Base-by-base conservation (phyloP, 2,888 invertebrate genomes). In the Tortricodes alternella region DNA sequence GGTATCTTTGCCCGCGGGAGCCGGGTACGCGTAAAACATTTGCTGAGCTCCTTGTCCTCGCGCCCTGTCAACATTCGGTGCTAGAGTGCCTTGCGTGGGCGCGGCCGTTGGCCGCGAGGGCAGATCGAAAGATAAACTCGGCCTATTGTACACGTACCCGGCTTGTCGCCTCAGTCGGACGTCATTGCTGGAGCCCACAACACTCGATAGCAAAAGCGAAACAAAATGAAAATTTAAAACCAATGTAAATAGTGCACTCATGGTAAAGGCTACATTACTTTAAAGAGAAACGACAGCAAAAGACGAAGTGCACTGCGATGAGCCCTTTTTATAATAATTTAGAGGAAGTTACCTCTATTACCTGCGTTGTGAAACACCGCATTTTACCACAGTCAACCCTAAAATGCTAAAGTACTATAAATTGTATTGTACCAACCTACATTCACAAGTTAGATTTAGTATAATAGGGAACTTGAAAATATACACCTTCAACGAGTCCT, bases 11-110 rank as follows among this genome's bases (percentile, higher is more conserved):
- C 72, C 64, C 21, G 70, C 63, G 15, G 85, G 84, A 23, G 66
- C 85, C 46, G 88, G 85, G 65, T 88, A 88, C 50, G 85, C 85
- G 74, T 89, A 88, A 78, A 74, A 87, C 87, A 86, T 88, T 73
- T 81, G 83, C 69, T 85, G 84, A 68, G 74, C 48, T 21, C 55
- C 55, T 34, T 44, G 44, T 44, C 55, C 76, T 72, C 78, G 82
- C 44, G 77, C 79, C 76, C 82, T 83, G 76, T 80, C 81, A 77
- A 80, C 79, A 82, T 69, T 80, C 58, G 81, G 72, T 63, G 79
- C 81, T 80, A 82, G 83, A 79, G 83, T 80, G 59, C 78, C 80
- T 80, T 80, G 81, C 77, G 82, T 79, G 55, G 82, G 68, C 58
- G 68, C 72, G 63, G 70, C 66, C 29, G 73, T 67, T 49, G 74